Percentiles rank a stretch among this genome's conserved stretches.
Evolutionary conservation across 2,888 invertebrate genomes (phyloP).

Genomic region (Pristionchus fissidentatus): DNA sequence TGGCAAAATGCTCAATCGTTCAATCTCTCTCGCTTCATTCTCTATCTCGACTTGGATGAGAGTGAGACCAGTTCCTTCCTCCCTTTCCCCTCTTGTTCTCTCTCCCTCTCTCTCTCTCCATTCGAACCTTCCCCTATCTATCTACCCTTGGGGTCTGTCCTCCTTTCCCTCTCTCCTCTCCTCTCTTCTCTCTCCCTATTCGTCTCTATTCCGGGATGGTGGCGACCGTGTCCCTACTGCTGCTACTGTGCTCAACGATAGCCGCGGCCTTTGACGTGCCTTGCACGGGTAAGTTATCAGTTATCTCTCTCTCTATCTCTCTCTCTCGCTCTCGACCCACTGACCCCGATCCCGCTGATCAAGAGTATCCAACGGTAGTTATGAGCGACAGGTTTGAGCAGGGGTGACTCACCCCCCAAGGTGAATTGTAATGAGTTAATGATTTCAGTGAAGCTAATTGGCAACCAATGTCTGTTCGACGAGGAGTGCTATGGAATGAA

Average conservation of each 20-base stretch:
- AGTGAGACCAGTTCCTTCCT: constrained; percentile 41
- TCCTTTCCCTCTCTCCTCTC: constrained; percentile 41
- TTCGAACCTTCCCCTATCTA: not conserved
- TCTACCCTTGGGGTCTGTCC: constrained; percentile 42
- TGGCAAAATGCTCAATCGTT: constrained; percentile 6
- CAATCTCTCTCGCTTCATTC: not conserved
- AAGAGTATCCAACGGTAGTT: constrained; percentile 24
- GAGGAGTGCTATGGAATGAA: constrained; percentile 76
- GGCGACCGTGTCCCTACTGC: not conserved
- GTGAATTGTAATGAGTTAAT: not conserved
- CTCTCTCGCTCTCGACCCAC: not conserved
- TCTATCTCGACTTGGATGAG: constrained; percentile 25
- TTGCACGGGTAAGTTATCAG: constrained; percentile 69
- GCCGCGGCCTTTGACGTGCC: constrained; percentile 71
- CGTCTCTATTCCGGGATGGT: constrained; percentile 11
- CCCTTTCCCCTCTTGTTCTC: constrained; percentile 2
- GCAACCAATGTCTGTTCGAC: constrained; percentile 72
- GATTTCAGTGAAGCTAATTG: constrained; percentile 73
- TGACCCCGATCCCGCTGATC: not conserved
- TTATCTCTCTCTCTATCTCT: not conserved
- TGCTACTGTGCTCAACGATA: not conserved
- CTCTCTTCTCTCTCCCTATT: constrained; percentile 11
- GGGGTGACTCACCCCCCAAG: not conserved
- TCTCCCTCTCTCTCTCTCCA: not conserved
- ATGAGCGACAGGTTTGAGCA: constrained; percentile 8